Evolutionary conservation across 2,888 invertebrate genomes (phyloP).

Genomic region (Anoncus sp.): DNA sequence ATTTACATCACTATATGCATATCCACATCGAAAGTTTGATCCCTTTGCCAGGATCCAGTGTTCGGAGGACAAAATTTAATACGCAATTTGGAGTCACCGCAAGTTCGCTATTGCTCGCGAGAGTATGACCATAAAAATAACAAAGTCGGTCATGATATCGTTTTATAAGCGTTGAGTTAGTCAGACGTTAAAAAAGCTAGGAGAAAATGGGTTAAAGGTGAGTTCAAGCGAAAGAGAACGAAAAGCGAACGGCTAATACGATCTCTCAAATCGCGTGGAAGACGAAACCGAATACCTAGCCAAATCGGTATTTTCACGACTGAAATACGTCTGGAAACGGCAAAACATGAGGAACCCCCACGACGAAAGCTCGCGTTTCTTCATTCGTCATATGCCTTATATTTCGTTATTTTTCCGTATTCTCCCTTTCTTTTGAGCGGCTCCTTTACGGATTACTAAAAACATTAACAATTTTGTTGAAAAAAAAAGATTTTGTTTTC

Average conservation of each 20-base stretch:
- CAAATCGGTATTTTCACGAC: slow-evolving; percentile 67
- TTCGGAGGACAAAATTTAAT: background rate
- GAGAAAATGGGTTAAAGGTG: slow-evolving; percentile 32
- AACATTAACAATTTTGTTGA: slow-evolving; percentile 38
- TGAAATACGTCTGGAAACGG: slow-evolving; percentile 64
- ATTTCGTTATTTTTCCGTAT: slow-evolving; percentile 20
- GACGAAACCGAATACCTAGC: slow-evolving; percentile 64
- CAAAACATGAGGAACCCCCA: slow-evolving; percentile 35
- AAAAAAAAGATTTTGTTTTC: too few species aligned
- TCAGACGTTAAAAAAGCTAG: background rate
- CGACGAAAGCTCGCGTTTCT: slow-evolving; percentile 9
- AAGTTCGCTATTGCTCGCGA: background rate
- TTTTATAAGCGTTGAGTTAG: slow-evolving; percentile 13
- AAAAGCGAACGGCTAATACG: slow-evolving; percentile 60
- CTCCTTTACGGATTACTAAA: slow-evolving; percentile 46
- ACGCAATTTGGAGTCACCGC: slow-evolving; percentile 6
- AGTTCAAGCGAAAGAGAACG: slow-evolving; percentile 52
- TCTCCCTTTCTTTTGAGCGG: slow-evolving; percentile 35
- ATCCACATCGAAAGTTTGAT: background rate
- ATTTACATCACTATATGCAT: background rate
- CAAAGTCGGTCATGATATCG: slow-evolving; percentile 18
- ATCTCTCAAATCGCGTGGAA: slow-evolving; percentile 66
- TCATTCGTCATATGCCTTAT: slow-evolving; percentile 5
- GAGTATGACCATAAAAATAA: slow-evolving; percentile 27
- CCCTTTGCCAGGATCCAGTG: background rate